A percentile compares a stretch with the other conserved stretches of the same genome.
Evolutionary conservation across 2,888 invertebrate genomes (phyloP).

Genomic region (Caenorhabditis angaria): DNA sequence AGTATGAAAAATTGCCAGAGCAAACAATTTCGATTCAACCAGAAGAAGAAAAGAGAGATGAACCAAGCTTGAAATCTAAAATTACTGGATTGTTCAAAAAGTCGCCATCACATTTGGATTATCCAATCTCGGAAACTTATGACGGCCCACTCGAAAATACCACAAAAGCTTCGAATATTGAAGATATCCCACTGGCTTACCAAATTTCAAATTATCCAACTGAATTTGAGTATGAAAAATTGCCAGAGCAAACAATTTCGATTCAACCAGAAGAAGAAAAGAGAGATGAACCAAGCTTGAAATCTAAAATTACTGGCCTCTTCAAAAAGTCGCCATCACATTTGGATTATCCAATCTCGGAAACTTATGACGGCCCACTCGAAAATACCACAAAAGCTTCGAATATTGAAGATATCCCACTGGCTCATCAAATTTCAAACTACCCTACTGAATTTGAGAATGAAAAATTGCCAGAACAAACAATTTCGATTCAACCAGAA

Average conservation of each 20-base stretch:
- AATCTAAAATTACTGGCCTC: constrained; percentile 26
- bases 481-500: constrained; percentile 11
- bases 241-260: constrained; percentile 15
- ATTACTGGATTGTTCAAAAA: constrained; percentile 6
- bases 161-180: constrained; percentile 1
- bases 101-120: not conserved
- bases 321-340: constrained; percentile 9
- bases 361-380: constrained; percentile 23
- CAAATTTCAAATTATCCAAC: constrained; percentile 12
- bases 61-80: not conserved
- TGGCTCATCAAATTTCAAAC: constrained; percentile 3
- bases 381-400: constrained; percentile 8
- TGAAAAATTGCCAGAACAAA: constrained; percentile 27
- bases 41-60: not conserved
- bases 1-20: constrained; percentile 1
- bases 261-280: constrained; percentile 20
- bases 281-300: constrained; percentile 33
- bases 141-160: not conserved
- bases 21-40: not conserved
- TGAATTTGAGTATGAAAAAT: constrained; percentile 21
- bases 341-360: constrained; percentile 22
- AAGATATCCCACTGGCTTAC: not conserved
- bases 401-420: constrained; percentile 29
- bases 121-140: not conserved
- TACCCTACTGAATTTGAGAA: constrained; percentile 30